Base-by-base conservation (phyloP, 2,888 invertebrate genomes). In the Metellina segmentata region DNA sequence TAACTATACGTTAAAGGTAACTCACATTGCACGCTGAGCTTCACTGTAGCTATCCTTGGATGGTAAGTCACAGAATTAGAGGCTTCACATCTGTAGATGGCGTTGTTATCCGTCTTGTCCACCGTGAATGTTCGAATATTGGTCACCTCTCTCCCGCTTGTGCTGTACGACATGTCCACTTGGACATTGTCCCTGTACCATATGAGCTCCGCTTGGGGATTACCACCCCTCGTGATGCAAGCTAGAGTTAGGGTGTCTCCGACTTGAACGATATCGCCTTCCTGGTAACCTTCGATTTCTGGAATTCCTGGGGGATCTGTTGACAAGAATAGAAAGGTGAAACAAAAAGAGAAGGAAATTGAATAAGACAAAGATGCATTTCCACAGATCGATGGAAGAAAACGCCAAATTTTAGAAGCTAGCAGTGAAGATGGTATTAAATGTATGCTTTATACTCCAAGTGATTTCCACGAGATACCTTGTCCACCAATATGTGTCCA, bases 171-270 rank as follows among this genome's bases (percentile, higher is more conserved):
- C 96, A 97, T 97, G 72, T 97, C 96, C 83, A 98, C 97, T 94
- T 97, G 97, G 94, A 97, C 97, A 34, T 97, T 97, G 94, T 99
- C 98, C 95, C 98, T 97, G 96, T 97, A 99, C 99, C 99, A 99
- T 94, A 98, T 97, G 78, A 99, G 96, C 95, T 98, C 97, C 0
- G 99, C 98, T 8, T 98, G 97, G 4, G 99, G 99, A 96, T 99
- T 99, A 0, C 99, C 99, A 5, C 99, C 99, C 48, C 97, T 96
- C 92, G 99, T 98, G 88, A 97, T 96, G 95, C 99, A 99, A 93
- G 97, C 96, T 94, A 99, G 96, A 94, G 97, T 98, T 16, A 99
- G 96, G 88, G 97, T 97, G 95, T 98, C 98, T 0, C 98, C 98
- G 13, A 98, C 96, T 20, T 97, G 96, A 52, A 99, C 96, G 0